phyloP scores from a whole-genome alignment of 1,140 invertebrate genomes.

The Andricus grossulariae region DNA sequence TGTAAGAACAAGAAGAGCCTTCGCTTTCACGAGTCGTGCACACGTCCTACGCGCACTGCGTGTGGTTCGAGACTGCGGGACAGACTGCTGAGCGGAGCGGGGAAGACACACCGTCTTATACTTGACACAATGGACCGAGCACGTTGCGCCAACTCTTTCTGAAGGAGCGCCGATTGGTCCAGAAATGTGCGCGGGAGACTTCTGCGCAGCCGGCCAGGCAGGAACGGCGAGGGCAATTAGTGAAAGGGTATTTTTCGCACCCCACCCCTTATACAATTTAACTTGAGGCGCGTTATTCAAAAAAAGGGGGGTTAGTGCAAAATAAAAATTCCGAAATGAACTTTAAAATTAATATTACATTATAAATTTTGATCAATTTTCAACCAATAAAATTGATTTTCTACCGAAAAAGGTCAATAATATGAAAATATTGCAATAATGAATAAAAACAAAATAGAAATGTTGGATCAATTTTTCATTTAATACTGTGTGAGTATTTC shows the following conservation, averaged over 20 bases:
- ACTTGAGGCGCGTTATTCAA: too few relatives aligned
- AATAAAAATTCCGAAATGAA: too few relatives aligned
- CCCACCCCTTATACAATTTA: too few relatives aligned
- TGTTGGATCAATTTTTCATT: too few relatives aligned
- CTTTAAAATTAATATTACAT: too few relatives aligned
- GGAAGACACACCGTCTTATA: conserved; percentile 60
- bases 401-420: too few relatives aligned
- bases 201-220: conserved; percentile 43
- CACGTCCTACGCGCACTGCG: conserved; percentile 47
- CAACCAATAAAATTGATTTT: too few relatives aligned
- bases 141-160: conserved; percentile 8
- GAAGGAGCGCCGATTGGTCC: not conserved
- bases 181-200: conserved; percentile 42
- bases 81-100: conserved; percentile 48
- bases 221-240: not conserved
- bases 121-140: conserved; percentile 14
- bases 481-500: too few relatives aligned
- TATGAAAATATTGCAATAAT: too few relatives aligned
- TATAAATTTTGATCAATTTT: too few relatives aligned
- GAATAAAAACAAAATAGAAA: too few relatives aligned
- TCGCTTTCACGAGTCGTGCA: not conserved
- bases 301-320: too few relatives aligned
- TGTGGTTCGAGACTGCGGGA: conserved; percentile 47
- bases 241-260: not conserved
- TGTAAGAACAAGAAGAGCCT: not conserved